Base-by-base conservation (phyloP, 1,140 invertebrate genomes). In the Tetramorium simillimum region DNA sequence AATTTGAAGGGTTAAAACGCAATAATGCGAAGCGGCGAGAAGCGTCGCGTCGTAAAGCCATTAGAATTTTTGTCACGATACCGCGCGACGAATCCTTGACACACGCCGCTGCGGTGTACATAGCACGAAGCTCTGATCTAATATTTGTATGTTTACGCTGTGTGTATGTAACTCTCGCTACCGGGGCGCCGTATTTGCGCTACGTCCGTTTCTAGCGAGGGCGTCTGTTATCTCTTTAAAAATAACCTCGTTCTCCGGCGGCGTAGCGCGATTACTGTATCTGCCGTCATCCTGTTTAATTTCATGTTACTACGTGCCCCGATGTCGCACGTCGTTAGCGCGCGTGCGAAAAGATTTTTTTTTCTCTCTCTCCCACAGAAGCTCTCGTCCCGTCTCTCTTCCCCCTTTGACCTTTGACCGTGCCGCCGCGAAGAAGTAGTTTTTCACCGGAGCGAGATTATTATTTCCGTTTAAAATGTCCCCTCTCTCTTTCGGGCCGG, bases 381-480 rank as follows among this genome's bases (percentile, higher is more conserved):
- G 16, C 33, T 14, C n/a, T 28, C 65, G 16, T 37, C 28, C 9
- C 37, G 5, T 14, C 24, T 63, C 43, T 37, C 60, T 49, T 10
- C 5, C 12, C 67, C 51, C 58, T 76, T 63, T 53, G 40, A 63
- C 24, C 69, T 73, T 73, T 77, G 53, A 63, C 37, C 46, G 76
- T 24, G 24, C n/a, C 76, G 33, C 62, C 21, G 7, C 43, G 33
- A 53, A 67, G n/a, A 53, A 67, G 62, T 80, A 80, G 51, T 90
- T 91, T 91, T 88, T 92, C 85, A 85, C 87, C 88, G 70, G 81
- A 88, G 85, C 92, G 91, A 93, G 90, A 92, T 93, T 93, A 94
- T 94, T 94, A 94, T 93, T 93, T 93, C 91, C 90, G 90, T 92
- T 91, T 85, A 91, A 93, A 88, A 78, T 78, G 70, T 65, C 70